Evolutionary conservation across 2,888 invertebrate species (phyloP).

Genomic region (Spialia ferax): DNA sequence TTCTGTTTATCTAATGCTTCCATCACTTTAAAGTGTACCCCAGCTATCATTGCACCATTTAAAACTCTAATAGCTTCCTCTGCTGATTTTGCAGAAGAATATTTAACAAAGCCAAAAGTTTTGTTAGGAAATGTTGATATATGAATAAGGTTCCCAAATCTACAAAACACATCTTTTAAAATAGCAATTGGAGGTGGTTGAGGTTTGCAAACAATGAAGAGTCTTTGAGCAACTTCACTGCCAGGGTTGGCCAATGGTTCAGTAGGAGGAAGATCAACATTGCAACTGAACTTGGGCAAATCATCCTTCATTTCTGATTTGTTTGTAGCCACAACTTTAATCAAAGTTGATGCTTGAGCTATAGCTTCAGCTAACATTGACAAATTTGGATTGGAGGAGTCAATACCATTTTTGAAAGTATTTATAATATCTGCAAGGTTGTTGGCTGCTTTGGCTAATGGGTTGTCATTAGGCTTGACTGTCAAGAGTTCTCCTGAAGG

Average conservation of each 20-base stretch:
- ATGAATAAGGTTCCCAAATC: constrained; percentile 97
- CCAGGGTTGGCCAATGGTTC: constrained; percentile 89
- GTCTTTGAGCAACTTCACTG: constrained; percentile 88
- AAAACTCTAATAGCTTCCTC: constrained; percentile 90
- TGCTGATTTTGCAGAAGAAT: constrained; percentile 92
- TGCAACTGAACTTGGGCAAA: constrained; percentile 73
- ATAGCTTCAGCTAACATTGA: constrained; percentile 91
- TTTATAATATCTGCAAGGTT: constrained; percentile 71
- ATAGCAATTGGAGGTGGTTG: constrained; percentile 91
- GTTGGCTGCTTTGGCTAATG: constrained; percentile 68
- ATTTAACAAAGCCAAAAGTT: constrained; percentile 97
- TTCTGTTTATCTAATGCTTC: constrained; percentile 92
- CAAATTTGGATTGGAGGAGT: constrained; percentile 79
- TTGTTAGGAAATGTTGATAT: constrained; percentile 95
- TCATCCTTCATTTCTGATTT: constrained; percentile 52
- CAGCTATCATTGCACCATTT: constrained; percentile 94
- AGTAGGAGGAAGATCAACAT: constrained; percentile 90
- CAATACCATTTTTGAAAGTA: constrained; percentile 70
- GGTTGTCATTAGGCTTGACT: constrained; percentile 88
- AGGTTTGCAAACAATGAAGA: constrained; percentile 89
- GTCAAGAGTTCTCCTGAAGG: constrained; percentile 95
- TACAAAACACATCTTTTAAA: constrained; percentile 94
- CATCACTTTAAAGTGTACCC: constrained; percentile 94
- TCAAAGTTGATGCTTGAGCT: constrained; percentile 91
- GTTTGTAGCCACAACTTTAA: constrained; percentile 88